A percentile compares a stretch with the other conserved stretches of the same genome.
Evolutionary conservation across 2,113 vertebrate species (phyloP).

Genomic region (Tamias sibiricus): DNA sequence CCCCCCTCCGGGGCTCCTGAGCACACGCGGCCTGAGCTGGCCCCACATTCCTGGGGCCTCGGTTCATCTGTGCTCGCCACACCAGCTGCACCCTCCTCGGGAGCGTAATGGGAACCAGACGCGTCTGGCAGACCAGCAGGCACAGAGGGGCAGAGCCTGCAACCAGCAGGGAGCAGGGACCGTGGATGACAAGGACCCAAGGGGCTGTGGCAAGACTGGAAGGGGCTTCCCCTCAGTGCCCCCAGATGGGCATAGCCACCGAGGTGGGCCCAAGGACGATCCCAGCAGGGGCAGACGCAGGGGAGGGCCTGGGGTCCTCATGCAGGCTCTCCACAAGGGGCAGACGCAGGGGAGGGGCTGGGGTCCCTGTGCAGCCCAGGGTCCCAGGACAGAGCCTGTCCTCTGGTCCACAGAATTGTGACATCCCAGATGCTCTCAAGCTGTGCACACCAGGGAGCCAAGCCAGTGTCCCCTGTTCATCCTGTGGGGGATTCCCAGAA

Average conservation of each 20-base stretch:
- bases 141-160: background rate
- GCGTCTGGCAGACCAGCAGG: slow-evolving; percentile 19
- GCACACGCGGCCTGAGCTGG: background rate
- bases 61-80: slow-evolving; percentile 11
- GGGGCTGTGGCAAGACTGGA: background rate
- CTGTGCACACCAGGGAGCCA: slow-evolving; percentile 48
- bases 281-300: background rate
- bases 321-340: accelerated
- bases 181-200: accelerated
- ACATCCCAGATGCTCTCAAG: slow-evolving; percentile 71
- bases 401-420: background rate
- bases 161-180: background rate
- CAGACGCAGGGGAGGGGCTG: accelerated
- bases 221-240: background rate
- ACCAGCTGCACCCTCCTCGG: background rate
- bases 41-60: background rate
- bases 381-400: accelerated
- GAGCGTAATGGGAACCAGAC: slow-evolving; percentile 73
- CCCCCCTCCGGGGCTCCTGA: accelerated
- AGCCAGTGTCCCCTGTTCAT: slow-evolving; percentile 55
- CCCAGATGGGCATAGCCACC: background rate
- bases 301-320: background rate
- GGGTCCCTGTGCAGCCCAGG: accelerated
- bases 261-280: accelerated
- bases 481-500: slow-evolving; percentile 22